phyloP scores from a whole-genome alignment of 2,888 invertebrate species.

The Phalera bucephala region DNA sequence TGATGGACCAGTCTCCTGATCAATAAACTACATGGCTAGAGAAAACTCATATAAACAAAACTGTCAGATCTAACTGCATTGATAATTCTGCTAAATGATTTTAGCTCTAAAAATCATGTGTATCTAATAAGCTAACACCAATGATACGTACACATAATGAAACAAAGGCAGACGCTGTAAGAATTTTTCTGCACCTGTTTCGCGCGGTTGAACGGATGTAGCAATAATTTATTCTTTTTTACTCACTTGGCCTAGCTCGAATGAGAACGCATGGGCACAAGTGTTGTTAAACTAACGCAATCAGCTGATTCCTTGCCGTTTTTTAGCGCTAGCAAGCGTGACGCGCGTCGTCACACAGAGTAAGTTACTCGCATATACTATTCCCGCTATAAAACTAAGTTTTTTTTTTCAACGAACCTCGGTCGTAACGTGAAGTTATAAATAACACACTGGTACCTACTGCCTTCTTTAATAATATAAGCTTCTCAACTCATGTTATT shows the following conservation, averaged over 20 bases:
- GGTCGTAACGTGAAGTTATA: conserved; percentile 6
- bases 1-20: too few relatives aligned
- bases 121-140: too few relatives aligned
- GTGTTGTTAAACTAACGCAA: conserved; percentile 30
- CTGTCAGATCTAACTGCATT: too few relatives aligned
- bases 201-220: conserved; percentile 36
- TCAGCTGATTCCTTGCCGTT: conserved; percentile 36
- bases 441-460: too few relatives aligned
- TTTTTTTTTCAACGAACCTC: conserved; percentile 24
- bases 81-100: too few relatives aligned
- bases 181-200: conserved; percentile 16
- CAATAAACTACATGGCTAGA: too few relatives aligned
- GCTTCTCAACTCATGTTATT: too few relatives aligned
- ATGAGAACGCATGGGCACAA: conserved; percentile 40
- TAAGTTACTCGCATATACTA: conserved; percentile 25
- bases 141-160: too few relatives aligned
- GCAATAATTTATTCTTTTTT: conserved; percentile 43
- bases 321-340: conserved; percentile 37
- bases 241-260: conserved; percentile 55
- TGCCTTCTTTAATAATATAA: too few relatives aligned
- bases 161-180: too few relatives aligned
- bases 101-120: too few relatives aligned
- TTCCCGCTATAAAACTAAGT: conserved; percentile 3
- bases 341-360: conserved; percentile 27
- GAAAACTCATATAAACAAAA: too few relatives aligned